phyloP scores from a whole-genome alignment of 2,888 invertebrate species.

The Cantharis nigra region DNA sequence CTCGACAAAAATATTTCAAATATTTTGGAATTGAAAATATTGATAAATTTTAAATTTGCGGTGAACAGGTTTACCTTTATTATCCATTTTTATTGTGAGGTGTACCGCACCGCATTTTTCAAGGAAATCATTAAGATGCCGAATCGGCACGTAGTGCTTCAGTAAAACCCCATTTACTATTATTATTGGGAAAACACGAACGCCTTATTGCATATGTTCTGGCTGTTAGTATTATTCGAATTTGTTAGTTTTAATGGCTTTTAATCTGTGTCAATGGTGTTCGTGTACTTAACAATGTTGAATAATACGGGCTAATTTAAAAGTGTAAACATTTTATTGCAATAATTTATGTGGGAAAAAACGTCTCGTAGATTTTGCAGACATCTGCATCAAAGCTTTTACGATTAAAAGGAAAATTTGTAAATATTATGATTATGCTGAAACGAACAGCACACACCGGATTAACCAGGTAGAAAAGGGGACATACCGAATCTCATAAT shows the following conservation, averaged over 20 bases:
- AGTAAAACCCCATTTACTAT: constrained; percentile 2
- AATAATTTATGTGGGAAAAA: background rate
- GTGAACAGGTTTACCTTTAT: background rate
- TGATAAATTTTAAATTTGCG: background rate
- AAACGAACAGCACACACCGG: background rate
- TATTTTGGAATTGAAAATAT: background rate
- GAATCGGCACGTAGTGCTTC: background rate
- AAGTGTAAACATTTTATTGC: background rate
- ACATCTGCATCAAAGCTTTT: background rate
- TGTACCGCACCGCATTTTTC: background rate
- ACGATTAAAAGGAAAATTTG: background rate
- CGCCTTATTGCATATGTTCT: constrained; percentile 8
- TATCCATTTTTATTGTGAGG: no score
- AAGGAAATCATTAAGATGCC: background rate
- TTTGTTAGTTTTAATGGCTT: background rate
- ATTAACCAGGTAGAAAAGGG: background rate
- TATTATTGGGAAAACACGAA: constrained; percentile 6
- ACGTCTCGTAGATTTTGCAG: background rate
- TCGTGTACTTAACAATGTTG: constrained; percentile 7
- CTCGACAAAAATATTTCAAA: no score
- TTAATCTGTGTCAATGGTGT: constrained; percentile 10
- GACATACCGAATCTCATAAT: background rate
- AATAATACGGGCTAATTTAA: background rate
- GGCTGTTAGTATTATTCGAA: constrained; percentile 5
- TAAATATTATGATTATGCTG: background rate